Base-by-base conservation (phyloP, 2,888 invertebrate species). In the Epinotia demarniana region DNA sequence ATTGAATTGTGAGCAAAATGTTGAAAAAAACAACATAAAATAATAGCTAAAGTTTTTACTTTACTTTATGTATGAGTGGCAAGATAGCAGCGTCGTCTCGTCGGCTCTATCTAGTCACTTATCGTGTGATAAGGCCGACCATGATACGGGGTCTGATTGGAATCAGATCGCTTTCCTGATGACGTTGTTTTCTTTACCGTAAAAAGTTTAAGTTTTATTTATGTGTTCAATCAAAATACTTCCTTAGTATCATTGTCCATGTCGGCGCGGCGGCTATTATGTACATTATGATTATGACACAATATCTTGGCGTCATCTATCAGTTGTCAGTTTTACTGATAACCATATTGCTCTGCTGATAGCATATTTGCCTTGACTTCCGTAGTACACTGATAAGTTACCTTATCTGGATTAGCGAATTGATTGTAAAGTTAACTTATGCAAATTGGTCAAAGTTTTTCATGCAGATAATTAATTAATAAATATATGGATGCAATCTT, bases 381-480 rank as follows among this genome's bases (percentile, higher is more conserved):
- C 60, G 39, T 66, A 43, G 71, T 75, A 75, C 60, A 70, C 64
- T 9, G 23, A 64, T 66, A 58, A 64, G 11, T 12, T 43, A 16
- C n/a, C 53, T 75, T 27, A 71, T 71, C 60, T 60, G 18, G 53
- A 71, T 66, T 60, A 55, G 12, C 58, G n/a, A 9, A 58, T 58
- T 33, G 16, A 16, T 64, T 16, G 53, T 64, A 18, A 18, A 53
- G 18, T 11, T 27, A 46, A 66, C 53, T 49, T 67, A 75, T 75
- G 71, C 67, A 75, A 75, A 75, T 75, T 67, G 67, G 46, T 19
- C 19, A 57, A 33, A 27, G 18, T 23, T n/a, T 39, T 60, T 12
- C 19, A 13, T 43, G 13, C 33, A 49, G 16, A 16, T 49, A 6
- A 33, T 1, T 33, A 33, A 33, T n/a, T n/a, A n/a, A 33, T 33